These are phyloP conservation scores for Idaea aversata DNA, from an alignment of 2,888 invertebrate genomes.

Conservation along the genomic window DNA sequence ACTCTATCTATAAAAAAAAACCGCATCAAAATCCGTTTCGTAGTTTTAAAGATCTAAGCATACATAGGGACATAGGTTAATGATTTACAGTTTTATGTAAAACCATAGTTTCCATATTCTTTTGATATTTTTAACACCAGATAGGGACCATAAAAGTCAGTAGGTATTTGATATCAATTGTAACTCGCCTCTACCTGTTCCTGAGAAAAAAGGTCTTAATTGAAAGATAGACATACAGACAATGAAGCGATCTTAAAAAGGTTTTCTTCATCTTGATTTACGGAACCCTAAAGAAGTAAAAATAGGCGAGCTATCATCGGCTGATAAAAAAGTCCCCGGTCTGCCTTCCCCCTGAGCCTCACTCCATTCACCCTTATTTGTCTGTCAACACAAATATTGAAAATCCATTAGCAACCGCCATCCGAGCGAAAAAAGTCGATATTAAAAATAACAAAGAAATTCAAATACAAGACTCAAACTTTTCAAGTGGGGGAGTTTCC, in stretches of 20 bases:
- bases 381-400: constrained; percentile 76
- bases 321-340: constrained; percentile 37
- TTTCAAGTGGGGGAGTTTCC: constrained; percentile 50
- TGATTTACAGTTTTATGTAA: too few relatives aligned
- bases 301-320: constrained; percentile 3
- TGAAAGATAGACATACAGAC: too few relatives aligned
- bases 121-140: too few relatives aligned
- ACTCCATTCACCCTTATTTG: constrained; percentile 67
- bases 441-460: constrained; percentile 73
- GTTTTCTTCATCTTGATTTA: neutral
- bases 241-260: neutral
- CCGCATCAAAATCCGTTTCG: too few relatives aligned
- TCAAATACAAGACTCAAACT: constrained; percentile 54
- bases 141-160: too few relatives aligned
- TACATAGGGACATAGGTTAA: too few relatives aligned
- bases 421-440: constrained; percentile 67
- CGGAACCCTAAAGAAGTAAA: neutral
- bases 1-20: too few relatives aligned
- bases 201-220: too few relatives aligned
- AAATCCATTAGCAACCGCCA: constrained; percentile 74
- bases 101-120: too few relatives aligned
- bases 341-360: constrained; percentile 50
- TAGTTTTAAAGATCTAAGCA: too few relatives aligned
- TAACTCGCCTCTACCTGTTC: too few relatives aligned
- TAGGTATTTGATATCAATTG: too few relatives aligned